Evolutionary conservation across 2,888 invertebrate species (phyloP).

Genomic region (Tipula lateralis): DNA sequence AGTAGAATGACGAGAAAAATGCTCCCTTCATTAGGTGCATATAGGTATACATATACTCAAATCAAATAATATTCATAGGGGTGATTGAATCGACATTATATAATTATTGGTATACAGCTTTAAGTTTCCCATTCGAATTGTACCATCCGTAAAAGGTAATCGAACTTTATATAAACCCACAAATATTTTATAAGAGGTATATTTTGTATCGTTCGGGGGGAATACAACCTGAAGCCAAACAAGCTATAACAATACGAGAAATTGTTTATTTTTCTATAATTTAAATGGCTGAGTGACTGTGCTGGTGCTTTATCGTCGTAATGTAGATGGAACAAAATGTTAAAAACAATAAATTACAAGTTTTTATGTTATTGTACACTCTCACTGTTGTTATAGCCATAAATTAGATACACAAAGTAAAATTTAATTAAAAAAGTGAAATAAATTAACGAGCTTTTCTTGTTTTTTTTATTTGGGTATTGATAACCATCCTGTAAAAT

Average conservation of each 20-base stretch:
- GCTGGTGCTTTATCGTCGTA: neutral
- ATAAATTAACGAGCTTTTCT: neutral
- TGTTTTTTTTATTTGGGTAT: neutral
- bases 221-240: neutral
- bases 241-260: neutral
- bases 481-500: constrained; percentile 11
- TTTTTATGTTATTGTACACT: neutral
- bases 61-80: neutral
- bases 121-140: neutral
- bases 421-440: constrained; percentile 2
- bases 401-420: neutral
- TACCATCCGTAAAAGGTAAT: neutral
- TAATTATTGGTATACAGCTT: neutral
- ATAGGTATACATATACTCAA: neutral
- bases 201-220: neutral
- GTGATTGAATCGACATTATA: neutral
- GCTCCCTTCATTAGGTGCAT: neutral
- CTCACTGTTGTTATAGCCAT: neutral
- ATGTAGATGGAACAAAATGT: neutral
- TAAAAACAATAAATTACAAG: neutral
- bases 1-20: neutral
- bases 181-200: neutral
- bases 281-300: neutral
- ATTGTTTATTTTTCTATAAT: neutral
- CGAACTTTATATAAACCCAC: neutral